Evolutionary conservation across 2,113 vertebrate genomes (phyloP).

Genomic region (Fulica atra): DNA sequence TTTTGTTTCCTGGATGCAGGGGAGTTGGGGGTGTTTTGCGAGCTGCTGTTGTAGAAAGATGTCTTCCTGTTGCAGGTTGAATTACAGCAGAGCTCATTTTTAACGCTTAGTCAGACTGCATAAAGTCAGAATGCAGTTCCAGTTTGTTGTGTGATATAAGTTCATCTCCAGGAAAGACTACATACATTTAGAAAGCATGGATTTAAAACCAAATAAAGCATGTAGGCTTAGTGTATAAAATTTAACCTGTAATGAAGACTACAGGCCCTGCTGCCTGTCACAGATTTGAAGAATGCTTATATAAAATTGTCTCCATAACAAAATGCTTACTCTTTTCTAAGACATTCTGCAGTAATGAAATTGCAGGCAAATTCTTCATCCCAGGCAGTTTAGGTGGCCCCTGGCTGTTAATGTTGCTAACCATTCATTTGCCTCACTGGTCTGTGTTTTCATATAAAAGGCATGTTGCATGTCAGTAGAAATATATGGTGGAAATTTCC

Average conservation of each 20-base stretch:
- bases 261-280: background rate
- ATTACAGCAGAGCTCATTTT: slow-evolving; percentile 51
- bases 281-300: background rate
- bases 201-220: slow-evolving; percentile 16
- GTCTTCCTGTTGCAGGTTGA: slow-evolving; percentile 37
- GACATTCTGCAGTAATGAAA: background rate
- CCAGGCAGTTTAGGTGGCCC: background rate
- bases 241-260: slow-evolving; percentile 25
- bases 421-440: background rate
- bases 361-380: background rate
- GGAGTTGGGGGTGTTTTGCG: background rate
- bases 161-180: slow-evolving; percentile 1
- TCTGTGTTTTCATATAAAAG: background rate
- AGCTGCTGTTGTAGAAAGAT: slow-evolving; percentile 18
- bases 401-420: background rate
- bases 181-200: slow-evolving; percentile 12
- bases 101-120: slow-evolving; percentile 1
- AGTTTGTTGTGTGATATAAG: background rate
- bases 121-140: slow-evolving; percentile 43
- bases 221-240: slow-evolving; percentile 4
- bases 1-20: slow-evolving; percentile 42
- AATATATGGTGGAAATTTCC: background rate
- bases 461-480: background rate
- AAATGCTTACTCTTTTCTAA: slow-evolving; percentile 9
- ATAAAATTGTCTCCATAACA: background rate